phyloP scores from a whole-genome alignment of 2,888 invertebrate genomes.

The Hecatera dysodea region DNA sequence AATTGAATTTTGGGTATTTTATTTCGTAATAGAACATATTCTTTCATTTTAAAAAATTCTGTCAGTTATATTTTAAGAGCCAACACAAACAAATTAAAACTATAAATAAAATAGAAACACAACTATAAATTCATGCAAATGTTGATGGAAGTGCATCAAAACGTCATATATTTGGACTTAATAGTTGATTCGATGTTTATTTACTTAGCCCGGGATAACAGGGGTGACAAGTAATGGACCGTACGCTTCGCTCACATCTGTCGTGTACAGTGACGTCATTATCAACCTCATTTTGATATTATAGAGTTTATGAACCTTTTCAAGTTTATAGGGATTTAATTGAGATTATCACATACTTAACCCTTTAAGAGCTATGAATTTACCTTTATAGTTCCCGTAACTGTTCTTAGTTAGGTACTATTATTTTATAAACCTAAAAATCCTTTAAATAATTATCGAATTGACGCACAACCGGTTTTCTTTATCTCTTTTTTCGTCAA shows the following conservation, averaged over 20 bases:
- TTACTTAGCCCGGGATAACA: conserved; percentile 74
- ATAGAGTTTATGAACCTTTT: conserved; percentile 19
- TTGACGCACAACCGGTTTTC: neutral
- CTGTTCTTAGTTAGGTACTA: neutral
- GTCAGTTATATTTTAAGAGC: neutral
- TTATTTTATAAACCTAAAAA: too few relatives aligned
- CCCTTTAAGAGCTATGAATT: neutral
- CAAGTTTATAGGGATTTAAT: conserved; percentile 30
- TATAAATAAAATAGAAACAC: neutral
- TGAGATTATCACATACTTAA: neutral
- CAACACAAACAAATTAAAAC: neutral
- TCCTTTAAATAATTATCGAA: too few relatives aligned
- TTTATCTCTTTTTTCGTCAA: neutral
- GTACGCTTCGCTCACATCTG: conserved; percentile 75
- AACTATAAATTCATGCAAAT: conserved; percentile 9
- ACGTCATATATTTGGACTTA: conserved; percentile 68
- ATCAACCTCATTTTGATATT: conserved; percentile 71
- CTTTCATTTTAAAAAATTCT: too few relatives aligned
- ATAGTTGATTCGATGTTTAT: conserved; percentile 76
- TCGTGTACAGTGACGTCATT: conserved; percentile 75
- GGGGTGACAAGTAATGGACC: conserved; percentile 83
- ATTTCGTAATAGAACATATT: neutral
- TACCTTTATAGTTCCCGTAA: too few relatives aligned
- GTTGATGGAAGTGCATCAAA: conserved; percentile 66
- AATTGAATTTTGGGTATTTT: neutral